These are phyloP conservation scores for Synanthedon myopaeformis DNA, from an alignment of 2,888 invertebrate genomes.

Conservation along the genomic window DNA sequence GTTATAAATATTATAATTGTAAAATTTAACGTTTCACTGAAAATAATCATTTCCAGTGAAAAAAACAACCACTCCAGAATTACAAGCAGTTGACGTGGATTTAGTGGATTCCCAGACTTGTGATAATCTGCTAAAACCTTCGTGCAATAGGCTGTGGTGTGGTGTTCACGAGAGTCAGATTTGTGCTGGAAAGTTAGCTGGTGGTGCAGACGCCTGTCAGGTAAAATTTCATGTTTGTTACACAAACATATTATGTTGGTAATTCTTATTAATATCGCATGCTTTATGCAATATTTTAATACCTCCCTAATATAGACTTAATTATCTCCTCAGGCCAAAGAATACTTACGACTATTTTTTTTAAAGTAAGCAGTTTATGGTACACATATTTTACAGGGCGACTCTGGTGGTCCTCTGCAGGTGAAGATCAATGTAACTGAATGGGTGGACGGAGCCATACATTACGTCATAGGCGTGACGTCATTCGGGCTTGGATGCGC, in stretches of 20 bases:
- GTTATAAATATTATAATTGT: no score
- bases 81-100: constrained; percentile 18
- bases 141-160: constrained; percentile 16
- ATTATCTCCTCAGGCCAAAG: background rate
- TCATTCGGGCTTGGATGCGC: constrained; percentile 23
- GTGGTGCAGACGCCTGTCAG: constrained; percentile 19
- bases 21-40: no score
- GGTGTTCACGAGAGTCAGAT: constrained; percentile 14
- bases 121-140: constrained; percentile 8
- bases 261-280: no score
- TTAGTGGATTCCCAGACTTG: constrained; percentile 14
- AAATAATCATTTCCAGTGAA: background rate
- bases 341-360: background rate
- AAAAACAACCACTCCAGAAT: constrained; percentile 6
- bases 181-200: constrained; percentile 17
- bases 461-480: constrained; percentile 23
- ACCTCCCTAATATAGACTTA: background rate
- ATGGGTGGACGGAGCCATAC: constrained; percentile 8
- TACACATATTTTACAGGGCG: constrained; percentile 14
- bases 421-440: constrained; percentile 9
- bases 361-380: background rate
- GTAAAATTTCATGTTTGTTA: constrained; percentile 3
- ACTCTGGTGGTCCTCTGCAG: constrained; percentile 26
- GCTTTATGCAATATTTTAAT: no score
- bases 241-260: background rate